Evolutionary conservation across 1,140 invertebrate species (phyloP).

Genomic region (Antheraea mylitta): DNA sequence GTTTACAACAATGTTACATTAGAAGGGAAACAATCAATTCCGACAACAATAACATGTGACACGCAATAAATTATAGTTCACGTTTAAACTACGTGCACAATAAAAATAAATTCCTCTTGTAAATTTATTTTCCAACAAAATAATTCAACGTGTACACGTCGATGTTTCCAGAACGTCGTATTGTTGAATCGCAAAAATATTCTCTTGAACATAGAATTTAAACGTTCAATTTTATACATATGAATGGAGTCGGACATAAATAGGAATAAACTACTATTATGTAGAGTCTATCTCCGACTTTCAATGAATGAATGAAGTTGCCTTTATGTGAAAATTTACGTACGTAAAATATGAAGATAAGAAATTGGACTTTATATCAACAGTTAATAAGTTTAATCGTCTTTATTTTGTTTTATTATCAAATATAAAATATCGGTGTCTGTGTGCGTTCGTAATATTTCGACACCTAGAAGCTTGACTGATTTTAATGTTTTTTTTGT

Average conservation of each 20-base stretch:
- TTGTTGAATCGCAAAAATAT: conserved; percentile 25
- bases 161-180: conserved; percentile 12
- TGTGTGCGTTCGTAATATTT: too few relatives aligned
- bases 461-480: too few relatives aligned
- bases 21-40: conserved; percentile 4
- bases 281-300: conserved; percentile 30
- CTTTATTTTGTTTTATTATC: too few relatives aligned
- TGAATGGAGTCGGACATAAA: conserved; percentile 34
- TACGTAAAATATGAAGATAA: neutral
- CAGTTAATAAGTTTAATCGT: too few relatives aligned
- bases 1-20: neutral
- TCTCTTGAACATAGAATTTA: conserved; percentile 28
- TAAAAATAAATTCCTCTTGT: conserved; percentile 11
- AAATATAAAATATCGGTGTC: too few relatives aligned
- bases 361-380: neutral
- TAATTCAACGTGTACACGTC: conserved; percentile 7
- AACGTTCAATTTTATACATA: conserved; percentile 28
- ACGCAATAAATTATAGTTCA: conserved; percentile 17
- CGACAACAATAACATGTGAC: conserved; percentile 15
- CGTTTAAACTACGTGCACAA: conserved; percentile 29
- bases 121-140: conserved; percentile 5
- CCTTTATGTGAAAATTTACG: conserved; percentile 35
- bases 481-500: too few relatives aligned
- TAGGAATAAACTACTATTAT: conserved; percentile 57
- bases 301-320: conserved; percentile 33